phyloP scores from a whole-genome alignment of 2,888 invertebrate species.

The Ormyrus thymus region DNA sequence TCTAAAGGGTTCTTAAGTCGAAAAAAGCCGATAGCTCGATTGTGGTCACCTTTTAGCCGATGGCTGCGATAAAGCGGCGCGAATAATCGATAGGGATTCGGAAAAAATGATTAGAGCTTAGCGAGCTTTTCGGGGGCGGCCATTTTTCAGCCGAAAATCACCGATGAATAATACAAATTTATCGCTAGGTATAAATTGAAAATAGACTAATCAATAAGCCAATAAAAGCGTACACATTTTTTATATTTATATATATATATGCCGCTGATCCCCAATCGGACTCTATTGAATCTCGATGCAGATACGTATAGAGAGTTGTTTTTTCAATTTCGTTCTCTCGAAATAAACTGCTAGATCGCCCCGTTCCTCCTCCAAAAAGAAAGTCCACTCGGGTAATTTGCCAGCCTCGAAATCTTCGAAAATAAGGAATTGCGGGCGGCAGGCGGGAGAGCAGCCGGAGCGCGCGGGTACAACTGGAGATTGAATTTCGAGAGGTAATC shows the following conservation, averaged over 20 bases:
- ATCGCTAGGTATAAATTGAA: conserved; percentile 7
- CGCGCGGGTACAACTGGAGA: conserved; percentile 32
- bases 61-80: no score
- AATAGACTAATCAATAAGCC: not conserved
- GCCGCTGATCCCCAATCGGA: not conserved
- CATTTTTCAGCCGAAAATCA: not conserved
- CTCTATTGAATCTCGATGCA: not conserved
- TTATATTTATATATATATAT: not conserved
- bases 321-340: not conserved
- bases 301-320: no score
- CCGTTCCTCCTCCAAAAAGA: not conserved
- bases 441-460: conserved; percentile 11
- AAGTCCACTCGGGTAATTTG: not conserved
- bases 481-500: conserved; percentile 57
- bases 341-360: not conserved
- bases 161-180: not conserved
- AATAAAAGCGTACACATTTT: not conserved
- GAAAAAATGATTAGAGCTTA: no score
- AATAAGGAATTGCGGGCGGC: conserved; percentile 28
- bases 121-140: conserved; percentile 1
- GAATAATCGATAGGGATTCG: no score
- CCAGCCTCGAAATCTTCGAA: not conserved
- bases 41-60: not conserved
- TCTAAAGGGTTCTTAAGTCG: conserved; percentile 34
- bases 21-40: not conserved